Evolutionary conservation across 1,140 invertebrate genomes (phyloP), one percentile per base, ranked within the genome.

Genomic region (Mylabris phalerata): DNA sequence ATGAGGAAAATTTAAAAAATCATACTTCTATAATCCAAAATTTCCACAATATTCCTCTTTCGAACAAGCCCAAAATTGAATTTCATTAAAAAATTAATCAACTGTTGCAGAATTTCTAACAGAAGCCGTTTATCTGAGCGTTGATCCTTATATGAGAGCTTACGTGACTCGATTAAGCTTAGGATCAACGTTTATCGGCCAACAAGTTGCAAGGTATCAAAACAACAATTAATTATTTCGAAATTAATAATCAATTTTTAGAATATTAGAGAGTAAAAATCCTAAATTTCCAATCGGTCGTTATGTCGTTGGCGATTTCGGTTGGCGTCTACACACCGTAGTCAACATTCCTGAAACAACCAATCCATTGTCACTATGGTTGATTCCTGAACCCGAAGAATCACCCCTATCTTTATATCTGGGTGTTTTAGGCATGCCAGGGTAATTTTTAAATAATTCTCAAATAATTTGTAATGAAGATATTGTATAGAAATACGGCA

Each of bases 71-170:
- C 19, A 19, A 19, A 19, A 19, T 19, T 19, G 1, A 19, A 19
- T 19, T 19, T 19, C 19, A 19, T 19, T 19, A 19, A 19, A 19
- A 19, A 19, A 19, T 19, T 19, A 19, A 19, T 19, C 19, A 19
- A 19, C 19, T 1, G 19, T 19, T 19, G 19, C 19, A 71, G 69
- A 88, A 72, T 80, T 82, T 67, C 72, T 87, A 40, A 75, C 78
- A 11, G 74, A 87, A 76, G 84, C 85, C 6, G 79, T 84, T 63
- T 87, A 80, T 64, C 63, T 87, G 2, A 86, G 84, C 55, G 84
- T 88, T 3, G 86, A 88, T 71, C 85, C 86, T 39, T 88, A 87
- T 60, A 86, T 87, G 83, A 75, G 85, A 62, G 74, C 75, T 0
- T 82, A 82, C 52, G 73, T 77, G 65, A 69, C 66, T 48, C 67